These are phyloP conservation scores for Procavia capensis DNA, from an alignment of 2,113 vertebrate genomes.

Conservation along the genomic window DNA sequence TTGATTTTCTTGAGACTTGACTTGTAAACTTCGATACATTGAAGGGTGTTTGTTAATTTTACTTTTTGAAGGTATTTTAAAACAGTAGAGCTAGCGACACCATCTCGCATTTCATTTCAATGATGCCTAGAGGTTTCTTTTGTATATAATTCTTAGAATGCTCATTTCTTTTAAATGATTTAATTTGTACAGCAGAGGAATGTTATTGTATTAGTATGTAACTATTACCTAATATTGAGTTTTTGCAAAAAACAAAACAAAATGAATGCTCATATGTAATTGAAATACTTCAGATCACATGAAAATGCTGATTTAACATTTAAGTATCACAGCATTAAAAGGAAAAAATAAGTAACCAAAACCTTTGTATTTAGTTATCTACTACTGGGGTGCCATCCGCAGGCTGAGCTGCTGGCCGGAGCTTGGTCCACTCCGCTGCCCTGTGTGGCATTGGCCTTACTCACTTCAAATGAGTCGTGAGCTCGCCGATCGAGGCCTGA, in stretches of 20 bases:
- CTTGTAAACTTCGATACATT: slow-evolving; percentile 92
- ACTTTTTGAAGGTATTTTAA: slow-evolving; percentile 89
- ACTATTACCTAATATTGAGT: slow-evolving; percentile 92
- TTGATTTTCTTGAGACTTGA: slow-evolving; percentile 89
- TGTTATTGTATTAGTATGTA: slow-evolving; percentile 94
- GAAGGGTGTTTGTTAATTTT: slow-evolving; percentile 89
- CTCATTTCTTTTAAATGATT: slow-evolving; percentile 94
- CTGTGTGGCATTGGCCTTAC: slow-evolving; percentile 80
- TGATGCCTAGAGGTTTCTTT: slow-evolving; percentile 90
- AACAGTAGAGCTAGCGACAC: slow-evolving; percentile 87
- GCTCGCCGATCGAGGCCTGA: slow-evolving; percentile 77
- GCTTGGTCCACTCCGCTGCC: slow-evolving; percentile 73
- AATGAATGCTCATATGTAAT: slow-evolving; percentile 90
- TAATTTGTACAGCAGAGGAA: slow-evolving; percentile 96
- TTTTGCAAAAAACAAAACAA: slow-evolving; percentile 88
- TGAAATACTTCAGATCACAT: slow-evolving; percentile 88
- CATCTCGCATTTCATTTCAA: slow-evolving; percentile 92
- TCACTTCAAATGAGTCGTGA: slow-evolving; percentile 75
- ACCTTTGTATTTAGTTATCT: slow-evolving; percentile 85
- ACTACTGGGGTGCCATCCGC: slow-evolving; percentile 83
- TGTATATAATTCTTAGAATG: slow-evolving; percentile 95
- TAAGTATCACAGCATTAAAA: slow-evolving; percentile 88
- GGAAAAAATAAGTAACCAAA: slow-evolving; percentile 71
- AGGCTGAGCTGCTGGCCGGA: slow-evolving; percentile 80
- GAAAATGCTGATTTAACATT: slow-evolving; percentile 89